Evolutionary conservation across 2,113 vertebrate genomes (phyloP).

Genomic region (Urocolius indicus): DNA sequence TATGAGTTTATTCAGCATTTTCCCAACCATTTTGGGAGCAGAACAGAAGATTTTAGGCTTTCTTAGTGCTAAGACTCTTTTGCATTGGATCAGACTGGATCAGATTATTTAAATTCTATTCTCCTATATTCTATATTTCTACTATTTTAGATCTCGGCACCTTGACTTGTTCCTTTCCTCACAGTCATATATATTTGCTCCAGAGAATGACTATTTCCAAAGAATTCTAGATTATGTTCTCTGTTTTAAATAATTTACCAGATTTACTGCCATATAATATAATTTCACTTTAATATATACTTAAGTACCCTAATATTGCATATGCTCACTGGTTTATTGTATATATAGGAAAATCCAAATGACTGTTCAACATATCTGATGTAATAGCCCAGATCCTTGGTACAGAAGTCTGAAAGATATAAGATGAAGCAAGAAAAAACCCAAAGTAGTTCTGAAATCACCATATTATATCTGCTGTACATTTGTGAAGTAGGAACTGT

Average conservation of each 20-base stretch:
- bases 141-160: neutral
- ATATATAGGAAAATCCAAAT: neutral
- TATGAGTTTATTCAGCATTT: neutral
- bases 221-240: neutral
- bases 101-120: neutral
- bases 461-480: neutral
- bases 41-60: neutral
- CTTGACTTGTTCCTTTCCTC: neutral
- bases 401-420: neutral
- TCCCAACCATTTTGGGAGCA: neutral
- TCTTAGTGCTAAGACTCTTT: neutral
- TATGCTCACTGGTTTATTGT: neutral
- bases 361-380: neutral
- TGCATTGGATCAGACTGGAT: neutral
- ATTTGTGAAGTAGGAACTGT: neutral
- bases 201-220: neutral
- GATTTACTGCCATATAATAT: neutral
- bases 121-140: neutral
- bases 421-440: neutral
- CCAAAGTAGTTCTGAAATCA: neutral
- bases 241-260: neutral
- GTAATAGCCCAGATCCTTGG: neutral
- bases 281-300: neutral
- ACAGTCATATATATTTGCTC: neutral
- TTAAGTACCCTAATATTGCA: neutral